phyloP scores from a whole-genome alignment of 2,888 invertebrate genomes.

The Resseliella maxima region DNA sequence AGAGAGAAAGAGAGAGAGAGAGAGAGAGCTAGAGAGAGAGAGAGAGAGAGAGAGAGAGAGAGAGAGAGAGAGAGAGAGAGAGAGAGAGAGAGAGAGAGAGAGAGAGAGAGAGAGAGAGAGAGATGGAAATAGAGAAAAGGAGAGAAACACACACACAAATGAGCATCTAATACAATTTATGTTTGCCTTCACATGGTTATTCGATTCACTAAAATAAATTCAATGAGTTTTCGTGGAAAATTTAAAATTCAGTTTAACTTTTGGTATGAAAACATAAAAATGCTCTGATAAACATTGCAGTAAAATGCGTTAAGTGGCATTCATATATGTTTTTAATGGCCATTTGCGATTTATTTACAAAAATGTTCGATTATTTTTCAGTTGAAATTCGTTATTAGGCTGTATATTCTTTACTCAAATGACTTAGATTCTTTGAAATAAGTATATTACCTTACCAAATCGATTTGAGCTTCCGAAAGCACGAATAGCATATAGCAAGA shows the following conservation, averaged over 20 bases:
- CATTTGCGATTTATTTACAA: too few species aligned
- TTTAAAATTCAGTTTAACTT: neutral
- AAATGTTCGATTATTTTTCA: neutral
- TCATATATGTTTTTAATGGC: neutral
- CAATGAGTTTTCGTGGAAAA: neutral
- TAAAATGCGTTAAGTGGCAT: neutral
- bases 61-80: neutral
- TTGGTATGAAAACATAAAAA: neutral
- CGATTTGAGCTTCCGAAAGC: neutral
- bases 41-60: neutral
- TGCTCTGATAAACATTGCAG: neutral
- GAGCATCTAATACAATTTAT: neutral
- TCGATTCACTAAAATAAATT: too few species aligned
- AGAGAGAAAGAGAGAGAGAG: neutral
- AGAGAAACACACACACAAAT: neutral
- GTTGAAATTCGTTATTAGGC: neutral
- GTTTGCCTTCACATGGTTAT: too few species aligned
- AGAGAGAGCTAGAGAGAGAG: neutral
- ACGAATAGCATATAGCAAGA: neutral
- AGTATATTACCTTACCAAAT: neutral
- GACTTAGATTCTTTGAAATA: too few species aligned
- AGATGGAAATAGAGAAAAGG: neutral
- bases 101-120: neutral
- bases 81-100: neutral
- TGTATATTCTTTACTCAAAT: too few species aligned